Base-by-base conservation (phyloP, 2,797 vertebrate genomes). In the Sciurus vulgaris region DNA sequence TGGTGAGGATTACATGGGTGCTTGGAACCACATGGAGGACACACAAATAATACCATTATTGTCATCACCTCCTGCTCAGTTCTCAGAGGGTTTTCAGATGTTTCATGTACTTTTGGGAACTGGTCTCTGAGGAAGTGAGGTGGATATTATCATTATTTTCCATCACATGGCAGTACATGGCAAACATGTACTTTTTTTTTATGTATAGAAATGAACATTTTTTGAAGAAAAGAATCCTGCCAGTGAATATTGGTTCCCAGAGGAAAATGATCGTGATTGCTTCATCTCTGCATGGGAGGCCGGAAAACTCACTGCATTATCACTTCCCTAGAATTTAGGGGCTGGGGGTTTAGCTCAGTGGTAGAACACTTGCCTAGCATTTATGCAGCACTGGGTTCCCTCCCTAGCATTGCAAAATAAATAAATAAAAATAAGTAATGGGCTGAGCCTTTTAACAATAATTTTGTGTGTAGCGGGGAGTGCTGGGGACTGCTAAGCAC, bases 1-100 rank as follows among this genome's bases (percentile, higher is more conserved):
- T 33, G 10, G 8, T 51, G 28, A 14, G n/a, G 56, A 2, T 56
- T 14, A 4, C 47, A 1, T 13, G 56, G 35, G 22, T 69, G 18
- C 6, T 44, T 2, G 10, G 78, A 54, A 26, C 2, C 41, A 13
- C 24, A 3, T 3, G 1, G 70, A 67, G 49, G 47, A 59, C 44
- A 18, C 44, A 17, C 2, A 3, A 74, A 30, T 3, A 22, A 4
- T 47, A 54, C n/a, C n/a, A 0, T 56, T 8, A 0, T 47, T 9
- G 13, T 49, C 61, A 10, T n/a, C 0, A 18, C 44, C 30, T 56
- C 28, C 14, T 30, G 11, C 20, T 47, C 12, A 44, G 49, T 49
- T 22, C 35, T 74, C 44, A 28, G 69, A 13, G 15, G 47, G 49
- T 38, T n/a, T 86, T 24, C 24, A 20, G 59, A 82, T 74, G 30